phyloP scores from a whole-genome alignment of 2,113 vertebrate species.

The Rhinopomastus cyanomelas region DNA sequence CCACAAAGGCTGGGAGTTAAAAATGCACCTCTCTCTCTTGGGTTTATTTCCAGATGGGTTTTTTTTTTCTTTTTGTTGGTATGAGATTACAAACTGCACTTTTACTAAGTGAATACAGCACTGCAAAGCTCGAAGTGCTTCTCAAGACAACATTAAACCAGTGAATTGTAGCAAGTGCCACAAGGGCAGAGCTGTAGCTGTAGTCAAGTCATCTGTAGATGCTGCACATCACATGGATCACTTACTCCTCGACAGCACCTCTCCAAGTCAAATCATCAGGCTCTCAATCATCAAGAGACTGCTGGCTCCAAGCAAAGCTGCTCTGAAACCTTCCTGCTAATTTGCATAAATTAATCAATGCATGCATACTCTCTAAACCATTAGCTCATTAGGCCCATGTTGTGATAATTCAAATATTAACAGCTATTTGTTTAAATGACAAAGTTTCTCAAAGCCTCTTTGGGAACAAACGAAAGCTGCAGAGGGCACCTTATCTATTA shows the following conservation, averaged over 20 bases:
- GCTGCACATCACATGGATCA: conserved; percentile 55
- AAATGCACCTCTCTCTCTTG: conserved; percentile 26
- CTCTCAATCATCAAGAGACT: neutral
- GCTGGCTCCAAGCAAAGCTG: neutral
- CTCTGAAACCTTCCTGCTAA: conserved; percentile 15
- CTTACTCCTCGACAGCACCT: conserved; percentile 25
- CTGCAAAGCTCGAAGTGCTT: conserved; percentile 26
- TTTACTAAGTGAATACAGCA: conserved; percentile 54
- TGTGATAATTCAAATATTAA: neutral
- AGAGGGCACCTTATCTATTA: neutral
- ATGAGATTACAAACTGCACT: conserved; percentile 24
- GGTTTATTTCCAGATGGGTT: neutral
- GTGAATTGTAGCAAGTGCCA: conserved; percentile 37
- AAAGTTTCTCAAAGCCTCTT: neutral
- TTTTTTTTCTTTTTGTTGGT: neutral
- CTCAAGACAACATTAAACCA: conserved; percentile 57
- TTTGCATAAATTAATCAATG: conserved; percentile 1
- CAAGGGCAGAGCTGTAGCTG: conserved; percentile 54
- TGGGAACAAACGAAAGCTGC: neutral
- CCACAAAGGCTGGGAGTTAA: conserved; percentile 24
- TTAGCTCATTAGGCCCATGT: neutral
- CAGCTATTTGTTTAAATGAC: neutral
- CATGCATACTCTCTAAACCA: neutral
- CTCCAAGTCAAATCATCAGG: neutral
- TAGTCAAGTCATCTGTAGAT: conserved; percentile 1